phyloP scores from a whole-genome alignment of 2,888 invertebrate species.

The Orthosia incerta region DNA sequence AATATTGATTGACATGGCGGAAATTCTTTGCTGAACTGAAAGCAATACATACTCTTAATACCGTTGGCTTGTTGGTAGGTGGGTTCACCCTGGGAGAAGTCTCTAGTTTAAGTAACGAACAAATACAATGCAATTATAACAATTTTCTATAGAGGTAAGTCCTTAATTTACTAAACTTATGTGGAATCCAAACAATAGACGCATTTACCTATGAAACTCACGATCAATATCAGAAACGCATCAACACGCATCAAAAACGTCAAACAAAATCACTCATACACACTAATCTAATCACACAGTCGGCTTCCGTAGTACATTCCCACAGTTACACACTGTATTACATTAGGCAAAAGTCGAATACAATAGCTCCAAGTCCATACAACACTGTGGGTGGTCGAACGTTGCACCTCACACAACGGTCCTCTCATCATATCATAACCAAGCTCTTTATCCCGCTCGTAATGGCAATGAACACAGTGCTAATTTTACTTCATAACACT shows the following conservation, averaged over 20 bases:
- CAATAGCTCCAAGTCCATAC: slow-evolving; percentile 73
- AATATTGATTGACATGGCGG: too few relatives aligned
- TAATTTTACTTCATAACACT: slow-evolving; percentile 67
- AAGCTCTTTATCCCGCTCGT: slow-evolving; percentile 67
- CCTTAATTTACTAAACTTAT: not conserved
- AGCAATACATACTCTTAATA: too few relatives aligned
- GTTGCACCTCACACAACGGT: slow-evolving; percentile 81
- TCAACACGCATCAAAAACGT: slow-evolving; percentile 70
- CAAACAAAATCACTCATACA: slow-evolving; percentile 80
- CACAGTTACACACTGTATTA: slow-evolving; percentile 68
- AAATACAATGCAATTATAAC: not conserved
- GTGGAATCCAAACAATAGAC: slow-evolving; percentile 25
- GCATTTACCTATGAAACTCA: slow-evolving; percentile 30
- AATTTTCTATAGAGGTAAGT: not conserved
- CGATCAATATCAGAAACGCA: slow-evolving; percentile 59
- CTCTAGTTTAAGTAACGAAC: too few relatives aligned
- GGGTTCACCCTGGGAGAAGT: too few relatives aligned
- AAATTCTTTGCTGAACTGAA: not conserved
- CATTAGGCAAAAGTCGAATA: slow-evolving; percentile 72
- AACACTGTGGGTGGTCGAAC: slow-evolving; percentile 79
- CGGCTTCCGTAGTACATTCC: slow-evolving; percentile 77
- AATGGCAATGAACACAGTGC: slow-evolving; percentile 68
- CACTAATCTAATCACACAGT: slow-evolving; percentile 80
- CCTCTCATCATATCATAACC: slow-evolving; percentile 73
- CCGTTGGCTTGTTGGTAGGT: too few relatives aligned